phyloP scores from a whole-genome alignment of 2,113 vertebrate genomes.

The Fukomys damarensis region DNA sequence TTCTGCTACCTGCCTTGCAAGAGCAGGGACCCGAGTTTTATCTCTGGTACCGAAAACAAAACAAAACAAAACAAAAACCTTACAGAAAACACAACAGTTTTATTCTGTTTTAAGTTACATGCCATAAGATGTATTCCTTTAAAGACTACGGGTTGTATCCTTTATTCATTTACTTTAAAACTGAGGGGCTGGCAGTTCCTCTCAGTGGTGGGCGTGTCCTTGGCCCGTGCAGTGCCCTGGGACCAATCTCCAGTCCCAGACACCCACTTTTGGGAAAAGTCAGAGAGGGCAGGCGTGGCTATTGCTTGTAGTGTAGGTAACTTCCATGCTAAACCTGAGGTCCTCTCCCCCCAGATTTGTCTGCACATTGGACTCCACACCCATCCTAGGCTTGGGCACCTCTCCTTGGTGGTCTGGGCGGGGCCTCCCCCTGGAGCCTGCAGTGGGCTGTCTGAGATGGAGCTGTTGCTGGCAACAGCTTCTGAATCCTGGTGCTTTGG shows the following conservation, averaged over 20 bases:
- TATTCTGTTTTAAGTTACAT: neutral
- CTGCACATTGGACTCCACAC: neutral
- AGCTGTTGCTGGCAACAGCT: constrained; percentile 73
- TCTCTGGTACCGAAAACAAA: no score
- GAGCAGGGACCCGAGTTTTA: no score
- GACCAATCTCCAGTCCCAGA: neutral
- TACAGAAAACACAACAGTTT: no score
- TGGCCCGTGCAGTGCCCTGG: neutral
- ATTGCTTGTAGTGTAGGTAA: neutral
- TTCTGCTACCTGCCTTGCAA: no score
- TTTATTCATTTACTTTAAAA: constrained; percentile 48
- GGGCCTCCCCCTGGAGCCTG: constrained; percentile 2
- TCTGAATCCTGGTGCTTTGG: constrained; percentile 73
- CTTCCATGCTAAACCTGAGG: neutral
- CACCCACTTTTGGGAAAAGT: neutral
- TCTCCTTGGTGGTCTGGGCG: neutral
- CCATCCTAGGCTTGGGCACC: neutral
- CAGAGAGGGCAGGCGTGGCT: neutral
- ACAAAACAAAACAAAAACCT: no score
- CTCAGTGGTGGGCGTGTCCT: neutral
- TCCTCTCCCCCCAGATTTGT: neutral
- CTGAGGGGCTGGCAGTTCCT: neutral
- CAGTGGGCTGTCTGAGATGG: constrained; percentile 45
- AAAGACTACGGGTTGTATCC: neutral
- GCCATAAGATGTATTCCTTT: neutral